phyloP scores from a whole-genome alignment of 2,797 vertebrate genomes.

The Karalla daura region DNA sequence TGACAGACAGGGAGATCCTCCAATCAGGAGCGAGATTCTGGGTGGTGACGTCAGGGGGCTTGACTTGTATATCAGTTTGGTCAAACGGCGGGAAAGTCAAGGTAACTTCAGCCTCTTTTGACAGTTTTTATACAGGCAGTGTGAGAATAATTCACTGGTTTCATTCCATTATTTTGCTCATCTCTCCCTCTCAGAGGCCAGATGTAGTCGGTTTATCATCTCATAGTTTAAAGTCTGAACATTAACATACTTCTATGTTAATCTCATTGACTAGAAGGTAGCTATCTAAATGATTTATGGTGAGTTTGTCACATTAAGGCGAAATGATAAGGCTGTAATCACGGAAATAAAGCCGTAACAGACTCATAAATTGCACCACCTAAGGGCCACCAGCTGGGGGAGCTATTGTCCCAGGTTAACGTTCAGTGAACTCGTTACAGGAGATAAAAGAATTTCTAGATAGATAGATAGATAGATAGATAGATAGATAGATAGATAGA shows the following conservation, averaged over 20 bases:
- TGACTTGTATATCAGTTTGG: conserved; percentile 7
- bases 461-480: no score
- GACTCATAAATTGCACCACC: conserved; percentile 8
- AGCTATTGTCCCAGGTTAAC: conserved; percentile 24
- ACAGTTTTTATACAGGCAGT: neutral
- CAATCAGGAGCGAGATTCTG: conserved; percentile 47
- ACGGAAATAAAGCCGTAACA: neutral
- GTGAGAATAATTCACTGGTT: neutral
- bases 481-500: no score
- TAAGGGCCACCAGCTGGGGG: conserved; percentile 44
- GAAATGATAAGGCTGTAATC: neutral
- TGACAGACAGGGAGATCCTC: conserved; percentile 54
- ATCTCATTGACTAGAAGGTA: no score
- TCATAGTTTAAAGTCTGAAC: no score
- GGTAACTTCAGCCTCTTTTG: neutral
- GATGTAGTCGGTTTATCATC: no score
- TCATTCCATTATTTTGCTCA: no score
- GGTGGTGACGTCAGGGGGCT: neutral
- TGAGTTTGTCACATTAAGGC: neutral
- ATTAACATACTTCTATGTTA: no score
- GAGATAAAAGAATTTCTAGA: neutral
- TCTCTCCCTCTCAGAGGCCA: no score
- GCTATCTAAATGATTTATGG: no score
- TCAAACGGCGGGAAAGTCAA: conserved; percentile 65
- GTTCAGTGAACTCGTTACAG: neutral